Base-by-base conservation (phyloP, 2,797 vertebrate species). In the Falco cherrug region DNA sequence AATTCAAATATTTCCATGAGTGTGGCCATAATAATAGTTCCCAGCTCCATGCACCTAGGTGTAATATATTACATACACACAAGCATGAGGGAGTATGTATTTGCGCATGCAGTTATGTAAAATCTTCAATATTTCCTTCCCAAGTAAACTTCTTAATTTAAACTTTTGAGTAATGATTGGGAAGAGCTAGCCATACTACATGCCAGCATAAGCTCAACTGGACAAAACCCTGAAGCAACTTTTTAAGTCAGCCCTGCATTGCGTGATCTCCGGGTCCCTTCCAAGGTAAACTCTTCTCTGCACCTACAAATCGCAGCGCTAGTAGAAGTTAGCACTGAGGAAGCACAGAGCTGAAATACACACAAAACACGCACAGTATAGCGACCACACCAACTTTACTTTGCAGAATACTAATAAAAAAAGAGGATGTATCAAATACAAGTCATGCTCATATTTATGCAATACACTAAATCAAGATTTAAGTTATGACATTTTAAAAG, bases 1-100 rank as follows among this genome's bases (percentile, higher is more conserved):
- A 93, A 97, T 61, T 91, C 89, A 97, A 96, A 95, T 97, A 95
- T 97, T 98, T 97, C 96, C 85, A 29, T 5, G 70, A 86, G 45
- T n/a, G 33, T 48, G 51, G 73, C 91, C 89, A 43, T 80, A 90
- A 63, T 86, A 60, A 24, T 84, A 79, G 63, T 61, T 87, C 57
- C 65, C 37, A 57, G 45, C 57, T 84, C 78, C 15, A 25, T 71
- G 65, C 83, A 11, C 60, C 56, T 33, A 12, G 31, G 11, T 61
- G 45, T 54, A 79, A 64, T 78, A 28, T 29, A 89, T 73, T 86
- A 24, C 91, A 53, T 84, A 90, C 41, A 59, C 21, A 47, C 29
- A 83, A 43, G 56, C 59, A 51, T 39, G 75, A 89, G 59, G 51
- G 56, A 20, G 68, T 84, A 73, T 33, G 13, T 82, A 88, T 93